Percentiles rank a stretch among this genome's conserved stretches.
These are phyloP conservation scores for Dipodomys stephensi DNA, from an alignment of 2,113 vertebrate genomes.

Conservation along the genomic window DNA sequence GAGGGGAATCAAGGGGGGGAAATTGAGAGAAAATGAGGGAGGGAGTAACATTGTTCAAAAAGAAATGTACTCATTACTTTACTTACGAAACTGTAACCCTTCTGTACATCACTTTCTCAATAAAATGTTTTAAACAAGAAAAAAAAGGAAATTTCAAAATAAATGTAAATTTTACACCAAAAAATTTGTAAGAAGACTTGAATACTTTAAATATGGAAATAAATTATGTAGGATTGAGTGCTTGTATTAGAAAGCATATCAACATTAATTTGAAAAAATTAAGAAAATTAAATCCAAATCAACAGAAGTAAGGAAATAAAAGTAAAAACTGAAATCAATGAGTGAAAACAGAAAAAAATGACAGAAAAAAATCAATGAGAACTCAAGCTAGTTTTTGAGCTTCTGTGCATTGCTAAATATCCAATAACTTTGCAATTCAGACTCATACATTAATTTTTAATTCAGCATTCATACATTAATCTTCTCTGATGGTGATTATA, in stretches of 20 bases:
- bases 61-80: no score
- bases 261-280: neutral
- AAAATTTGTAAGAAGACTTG: neutral
- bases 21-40: no score
- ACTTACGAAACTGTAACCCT: no score
- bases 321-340: neutral
- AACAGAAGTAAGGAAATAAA: neutral
- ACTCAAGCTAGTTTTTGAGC: neutral
- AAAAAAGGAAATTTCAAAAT: neutral
- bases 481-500: neutral
- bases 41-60: no score
- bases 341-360: neutral
- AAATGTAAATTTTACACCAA: neutral
- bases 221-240: neutral
- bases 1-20: no score
- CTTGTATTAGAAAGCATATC: conserved; percentile 7
- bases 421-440: neutral
- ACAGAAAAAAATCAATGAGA: neutral
- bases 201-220: neutral
- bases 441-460: no score
- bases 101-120: no score
- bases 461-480: no score
- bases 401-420: neutral
- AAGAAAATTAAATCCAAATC: neutral
- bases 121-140: no score